Evolutionary conservation across 2,888 invertebrate genomes (phyloP), one percentile per base, ranked within the genome.

Genomic region (Acleris holmiana): DNA sequence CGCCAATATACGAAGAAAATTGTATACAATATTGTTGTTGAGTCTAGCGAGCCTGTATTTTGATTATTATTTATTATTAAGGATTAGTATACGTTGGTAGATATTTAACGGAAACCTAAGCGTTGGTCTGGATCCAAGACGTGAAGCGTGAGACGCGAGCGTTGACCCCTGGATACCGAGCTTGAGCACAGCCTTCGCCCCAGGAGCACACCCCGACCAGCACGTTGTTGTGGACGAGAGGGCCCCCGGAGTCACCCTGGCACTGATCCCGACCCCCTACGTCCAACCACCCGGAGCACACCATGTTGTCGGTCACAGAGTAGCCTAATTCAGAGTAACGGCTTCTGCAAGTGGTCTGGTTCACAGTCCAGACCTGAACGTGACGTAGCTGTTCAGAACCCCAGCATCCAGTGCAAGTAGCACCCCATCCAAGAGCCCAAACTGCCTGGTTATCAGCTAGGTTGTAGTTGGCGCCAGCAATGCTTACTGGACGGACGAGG

Each of bases 251-350:
- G 72, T 86, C 85, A n/a, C 82, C 84, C 70, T 78, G 74, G 74
- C 89, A 89, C 73, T 85, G 86, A 73, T 84, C 88, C 18, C 87
- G 79, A 15, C 85, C 83, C 8, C 86, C 88, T 5, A 83, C 83
- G 50, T 81, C 79, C 1, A 82, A 72, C 77, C 80, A 82, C 5
- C 80, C 80, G 6, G 79, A 72, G 70, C 81, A 82, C 61, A 82
- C 44, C 82, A 83, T 82, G 70, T 78, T 80, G 51, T 68, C 75
- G 4, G 80, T 79, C 19, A 83, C 58, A 1, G 65, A 51, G 3
- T 2, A 23, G 1, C 82, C 77, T 17, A 76, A 67, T 29, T 75
- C 72, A 8, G 60, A 55, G 59, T 82, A 83, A 35, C 77, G 76
- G 15, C 53, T 56, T 47, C 67, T 70, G 71, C 84, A 84, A 1